Evolutionary conservation across 2,888 invertebrate species (phyloP).

Genomic region (Hemithea aestivaria): DNA sequence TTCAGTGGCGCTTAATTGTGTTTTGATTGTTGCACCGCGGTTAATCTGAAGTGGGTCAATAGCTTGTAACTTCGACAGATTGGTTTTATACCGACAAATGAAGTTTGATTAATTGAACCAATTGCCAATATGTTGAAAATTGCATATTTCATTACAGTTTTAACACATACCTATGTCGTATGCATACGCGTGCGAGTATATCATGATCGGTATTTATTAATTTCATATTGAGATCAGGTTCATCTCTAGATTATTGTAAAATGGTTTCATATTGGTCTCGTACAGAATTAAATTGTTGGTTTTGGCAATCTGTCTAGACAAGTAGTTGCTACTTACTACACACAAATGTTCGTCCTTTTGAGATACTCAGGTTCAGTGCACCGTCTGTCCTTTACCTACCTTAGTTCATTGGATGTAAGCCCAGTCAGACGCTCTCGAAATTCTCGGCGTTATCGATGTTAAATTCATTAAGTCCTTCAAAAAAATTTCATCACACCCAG

Average conservation of each 20-base stretch:
- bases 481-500: conserved; percentile 4
- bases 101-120: not conserved
- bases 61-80: not conserved
- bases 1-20: conserved; percentile 6
- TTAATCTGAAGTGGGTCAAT: conserved; percentile 2
- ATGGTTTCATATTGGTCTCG: too few relatives aligned
- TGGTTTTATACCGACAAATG: not conserved
- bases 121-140: too few relatives aligned
- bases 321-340: conserved; percentile 11
- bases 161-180: too few relatives aligned
- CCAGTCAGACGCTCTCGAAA: conserved; percentile 31
- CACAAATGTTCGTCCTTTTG: conserved; percentile 35
- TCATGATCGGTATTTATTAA: too few relatives aligned
- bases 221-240: too few relatives aligned
- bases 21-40: not conserved
- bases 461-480: conserved; percentile 12
- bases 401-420: conserved; percentile 31
- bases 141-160: too few relatives aligned
- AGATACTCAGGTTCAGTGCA: conserved; percentile 47
- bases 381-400: conserved; percentile 44
- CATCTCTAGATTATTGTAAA: too few relatives aligned
- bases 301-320: conserved; percentile 43
- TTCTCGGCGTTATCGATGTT: conserved; percentile 29
- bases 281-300: conserved; percentile 26
- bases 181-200: too few relatives aligned